Percentiles rank a stretch among this genome's conserved stretches.
Conservation (phyloP, 2,888 invertebrate species). For the Tetanocera ferruginea region DNA sequence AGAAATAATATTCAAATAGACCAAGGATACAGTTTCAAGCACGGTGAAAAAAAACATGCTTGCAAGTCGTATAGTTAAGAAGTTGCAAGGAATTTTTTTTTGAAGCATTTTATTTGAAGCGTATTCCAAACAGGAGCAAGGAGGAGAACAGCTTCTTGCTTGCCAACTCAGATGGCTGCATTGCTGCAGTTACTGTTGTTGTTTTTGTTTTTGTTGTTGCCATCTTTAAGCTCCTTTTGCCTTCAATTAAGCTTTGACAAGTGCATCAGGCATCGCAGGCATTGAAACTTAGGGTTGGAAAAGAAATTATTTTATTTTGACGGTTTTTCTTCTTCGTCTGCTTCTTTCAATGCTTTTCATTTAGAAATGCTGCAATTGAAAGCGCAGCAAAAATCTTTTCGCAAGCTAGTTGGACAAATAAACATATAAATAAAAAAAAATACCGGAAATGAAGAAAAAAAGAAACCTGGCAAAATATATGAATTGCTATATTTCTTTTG, state of each 20-base stretch:
- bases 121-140: constrained; percentile 50
- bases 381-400: constrained; percentile 17
- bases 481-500: constrained; percentile 32
- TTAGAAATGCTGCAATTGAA: constrained; percentile 28
- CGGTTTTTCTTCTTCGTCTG: constrained; percentile 35
- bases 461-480: neutral
- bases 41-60: neutral
- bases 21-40: constrained; percentile 11
- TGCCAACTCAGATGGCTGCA: constrained; percentile 22
- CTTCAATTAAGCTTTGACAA: constrained; percentile 68
- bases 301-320: constrained; percentile 37
- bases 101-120: constrained; percentile 33
- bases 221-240: constrained; percentile 51
- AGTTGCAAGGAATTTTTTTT: constrained; percentile 8
- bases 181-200: constrained; percentile 6
- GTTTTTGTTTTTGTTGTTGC: neutral
- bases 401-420: neutral
- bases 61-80: neutral
- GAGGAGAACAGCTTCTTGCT: constrained; percentile 30
- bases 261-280: too few species aligned
- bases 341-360: constrained; percentile 32
- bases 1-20: neutral
- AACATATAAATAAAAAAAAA: constrained; percentile 13
- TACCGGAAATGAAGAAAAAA: neutral
- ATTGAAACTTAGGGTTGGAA: constrained; percentile 38